Evolutionary conservation across 2,888 invertebrate genomes (phyloP).

Genomic region (Dexiosoma caninum): DNA sequence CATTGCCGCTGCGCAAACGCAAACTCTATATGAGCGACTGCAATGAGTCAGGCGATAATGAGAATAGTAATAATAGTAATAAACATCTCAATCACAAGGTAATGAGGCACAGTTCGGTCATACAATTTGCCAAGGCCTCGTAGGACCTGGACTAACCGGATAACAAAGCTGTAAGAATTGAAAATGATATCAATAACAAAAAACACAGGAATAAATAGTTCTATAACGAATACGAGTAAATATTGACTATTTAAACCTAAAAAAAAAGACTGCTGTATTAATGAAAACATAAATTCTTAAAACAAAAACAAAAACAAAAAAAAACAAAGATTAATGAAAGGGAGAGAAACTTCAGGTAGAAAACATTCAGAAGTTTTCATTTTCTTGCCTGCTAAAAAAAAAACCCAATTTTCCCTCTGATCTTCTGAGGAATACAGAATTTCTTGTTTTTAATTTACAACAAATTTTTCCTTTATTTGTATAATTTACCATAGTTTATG

Average conservation of each 20-base stretch:
- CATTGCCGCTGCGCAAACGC: conserved; percentile 87
- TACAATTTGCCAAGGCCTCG: conserved; percentile 89
- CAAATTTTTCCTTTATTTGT: background rate
- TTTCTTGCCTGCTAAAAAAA: background rate
- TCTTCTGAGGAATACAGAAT: background rate
- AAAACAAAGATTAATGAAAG: conserved; percentile 9
- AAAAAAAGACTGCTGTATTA: conserved; percentile 60
- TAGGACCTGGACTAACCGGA: conserved; percentile 72
- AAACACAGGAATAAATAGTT: conserved; percentile 35
- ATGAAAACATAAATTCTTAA: conserved; percentile 19
- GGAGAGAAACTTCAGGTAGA: conserved; percentile 37
- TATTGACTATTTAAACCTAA: conserved; percentile 34
- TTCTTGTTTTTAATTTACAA: background rate
- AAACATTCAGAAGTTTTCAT: conserved; percentile 1
- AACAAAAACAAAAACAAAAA: background rate
- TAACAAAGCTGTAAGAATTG: background rate
- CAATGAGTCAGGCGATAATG: conserved; percentile 23
- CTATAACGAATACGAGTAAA: too few species aligned
- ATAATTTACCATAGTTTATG: background rate
- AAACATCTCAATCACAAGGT: conserved; percentile 70
- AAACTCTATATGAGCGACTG: conserved; percentile 85
- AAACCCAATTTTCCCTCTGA: background rate
- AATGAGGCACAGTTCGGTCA: conserved; percentile 85
- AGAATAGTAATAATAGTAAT: conserved; percentile 23
- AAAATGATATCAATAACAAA: conserved; percentile 34